Conservation (phyloP, 2,113 vertebrate species). For the Crotalus horridus region DNA sequence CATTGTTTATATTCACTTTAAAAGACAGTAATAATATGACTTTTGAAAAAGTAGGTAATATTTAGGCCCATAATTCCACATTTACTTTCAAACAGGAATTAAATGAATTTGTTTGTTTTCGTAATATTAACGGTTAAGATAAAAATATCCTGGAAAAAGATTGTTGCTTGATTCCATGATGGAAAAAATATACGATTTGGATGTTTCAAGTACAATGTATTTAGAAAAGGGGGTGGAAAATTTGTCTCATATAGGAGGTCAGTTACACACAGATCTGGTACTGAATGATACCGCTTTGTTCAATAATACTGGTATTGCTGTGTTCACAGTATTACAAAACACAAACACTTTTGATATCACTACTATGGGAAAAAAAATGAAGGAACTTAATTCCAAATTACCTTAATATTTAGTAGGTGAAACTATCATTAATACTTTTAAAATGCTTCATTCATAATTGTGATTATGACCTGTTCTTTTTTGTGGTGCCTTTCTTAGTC, state of each 20-base stretch:
- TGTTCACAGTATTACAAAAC: slow-evolving; percentile 6
- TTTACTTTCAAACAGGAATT: not conserved
- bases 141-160: slow-evolving; percentile 1
- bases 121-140: not conserved
- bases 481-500: not conserved
- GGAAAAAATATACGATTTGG: not conserved
- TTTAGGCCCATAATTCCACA: not conserved
- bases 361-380: not conserved
- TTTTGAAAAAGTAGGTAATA: not conserved
- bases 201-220: not conserved
- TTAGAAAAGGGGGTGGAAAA: not conserved
- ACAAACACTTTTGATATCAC: not conserved
- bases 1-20: not conserved
- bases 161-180: not conserved
- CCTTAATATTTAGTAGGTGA: not conserved
- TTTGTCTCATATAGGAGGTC: not conserved
- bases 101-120: not conserved
- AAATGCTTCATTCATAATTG: not conserved
- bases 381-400: not conserved
- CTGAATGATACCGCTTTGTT: not conserved
- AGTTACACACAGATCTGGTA: not conserved
- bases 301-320: not conserved
- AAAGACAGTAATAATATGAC: not conserved
- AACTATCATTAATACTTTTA: not conserved
- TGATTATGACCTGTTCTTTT: not conserved